These are phyloP conservation scores for Acanthosepion esculentum DNA, from an alignment of 2,888 invertebrate species.

Conservation along the genomic window DNA sequence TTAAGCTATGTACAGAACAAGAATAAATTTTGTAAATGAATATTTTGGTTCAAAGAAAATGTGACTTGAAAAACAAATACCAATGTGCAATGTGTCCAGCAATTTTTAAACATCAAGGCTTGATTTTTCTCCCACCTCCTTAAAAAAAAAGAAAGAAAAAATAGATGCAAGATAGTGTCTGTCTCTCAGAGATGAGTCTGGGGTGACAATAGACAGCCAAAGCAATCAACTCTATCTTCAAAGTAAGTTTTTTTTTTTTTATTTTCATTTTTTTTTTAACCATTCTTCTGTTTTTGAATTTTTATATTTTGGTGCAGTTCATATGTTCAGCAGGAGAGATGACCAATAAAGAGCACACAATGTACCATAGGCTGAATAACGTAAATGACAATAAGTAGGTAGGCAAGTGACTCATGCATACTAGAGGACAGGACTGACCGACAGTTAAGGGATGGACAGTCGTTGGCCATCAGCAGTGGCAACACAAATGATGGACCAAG, in stretches of 20 bases:
- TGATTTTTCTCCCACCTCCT: not conserved
- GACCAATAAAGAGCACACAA: constrained; percentile 6
- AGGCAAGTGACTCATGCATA: not conserved
- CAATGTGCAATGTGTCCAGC: not conserved
- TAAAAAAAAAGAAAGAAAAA: not conserved
- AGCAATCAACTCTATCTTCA: not conserved
- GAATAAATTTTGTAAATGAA: not conserved
- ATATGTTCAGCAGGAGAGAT: not conserved
- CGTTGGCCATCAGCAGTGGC: not conserved
- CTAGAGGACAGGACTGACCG: not conserved
- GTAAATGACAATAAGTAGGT: constrained; percentile 33
- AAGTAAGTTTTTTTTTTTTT: not conserved
- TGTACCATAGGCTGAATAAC: not conserved
- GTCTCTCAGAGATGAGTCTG: not conserved
- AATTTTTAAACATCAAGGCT: not conserved
- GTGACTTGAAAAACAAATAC: not conserved
- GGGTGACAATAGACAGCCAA: not conserved
- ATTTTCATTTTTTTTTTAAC: not conserved
- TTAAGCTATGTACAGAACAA: not conserved
- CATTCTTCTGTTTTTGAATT: too few relatives aligned
- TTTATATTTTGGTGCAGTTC: constrained; percentile 15
- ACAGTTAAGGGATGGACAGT: not conserved
- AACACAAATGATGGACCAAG: not conserved
- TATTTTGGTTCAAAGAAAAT: not conserved
- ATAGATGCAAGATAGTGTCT: not conserved